These are phyloP conservation scores for Arothron firmamentum DNA, from an alignment of 2,113 vertebrate species.

Conservation along the genomic window DNA sequence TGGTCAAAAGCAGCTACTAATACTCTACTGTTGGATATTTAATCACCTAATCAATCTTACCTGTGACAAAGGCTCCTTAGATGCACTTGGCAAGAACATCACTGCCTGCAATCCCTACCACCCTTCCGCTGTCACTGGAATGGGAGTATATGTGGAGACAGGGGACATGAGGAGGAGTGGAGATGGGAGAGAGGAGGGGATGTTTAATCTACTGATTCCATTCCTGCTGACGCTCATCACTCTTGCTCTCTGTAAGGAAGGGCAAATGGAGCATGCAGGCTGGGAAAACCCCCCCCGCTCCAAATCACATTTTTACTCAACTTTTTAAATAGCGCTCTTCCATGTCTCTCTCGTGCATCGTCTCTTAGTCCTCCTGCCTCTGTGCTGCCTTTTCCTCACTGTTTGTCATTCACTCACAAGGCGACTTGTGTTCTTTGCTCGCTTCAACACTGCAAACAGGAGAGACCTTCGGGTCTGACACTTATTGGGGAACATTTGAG, in stretches of 20 bases:
- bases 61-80: constrained; percentile 67
- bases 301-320: constrained; percentile 73
- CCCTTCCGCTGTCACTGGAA: constrained; percentile 54
- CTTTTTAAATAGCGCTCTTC: constrained; percentile 34
- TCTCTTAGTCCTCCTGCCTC: constrained; percentile 27
- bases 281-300: constrained; percentile 64
- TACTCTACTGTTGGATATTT: constrained; percentile 67
- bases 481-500: too few relatives aligned
- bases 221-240: constrained; percentile 73
- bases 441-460: too few relatives aligned
- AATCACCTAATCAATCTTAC: constrained; percentile 74
- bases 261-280: constrained; percentile 74
- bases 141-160: constrained; percentile 48
- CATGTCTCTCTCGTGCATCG: constrained; percentile 39
- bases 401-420: constrained; percentile 25
- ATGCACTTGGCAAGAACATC: constrained; percentile 65
- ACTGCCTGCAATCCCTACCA: constrained; percentile 61
- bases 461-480: too few relatives aligned
- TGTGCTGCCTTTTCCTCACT: constrained; percentile 22
- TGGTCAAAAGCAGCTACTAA: constrained; percentile 65
- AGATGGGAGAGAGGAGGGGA: constrained; percentile 46
- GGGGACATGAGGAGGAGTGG: constrained; percentile 20
- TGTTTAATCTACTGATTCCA: constrained; percentile 79
- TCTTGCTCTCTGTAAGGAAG: constrained; percentile 71
- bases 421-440: not conserved